phyloP scores from a whole-genome alignment of 2,113 vertebrate species.

The Pelusios castaneus region DNA sequence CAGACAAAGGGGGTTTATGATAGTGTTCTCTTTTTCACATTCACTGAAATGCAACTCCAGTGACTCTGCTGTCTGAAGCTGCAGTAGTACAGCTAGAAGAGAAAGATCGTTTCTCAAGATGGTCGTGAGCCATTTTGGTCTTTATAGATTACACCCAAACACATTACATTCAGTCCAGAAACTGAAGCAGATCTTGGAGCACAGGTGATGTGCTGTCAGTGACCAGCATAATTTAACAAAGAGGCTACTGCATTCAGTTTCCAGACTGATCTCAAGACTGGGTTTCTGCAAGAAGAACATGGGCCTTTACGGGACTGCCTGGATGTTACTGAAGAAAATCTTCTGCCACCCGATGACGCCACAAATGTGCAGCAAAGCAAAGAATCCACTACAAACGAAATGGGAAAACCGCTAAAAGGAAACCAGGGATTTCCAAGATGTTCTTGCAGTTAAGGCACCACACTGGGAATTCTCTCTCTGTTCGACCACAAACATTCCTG shows the following conservation, averaged over 20 bases:
- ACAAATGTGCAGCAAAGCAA: no score
- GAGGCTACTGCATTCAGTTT: background rate
- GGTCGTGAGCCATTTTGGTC: no score
- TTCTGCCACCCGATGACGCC: background rate
- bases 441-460: no score
- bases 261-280: background rate
- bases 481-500: background rate
- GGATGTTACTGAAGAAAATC: background rate
- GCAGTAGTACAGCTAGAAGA: background rate
- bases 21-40: background rate
- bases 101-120: no score
- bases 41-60: background rate
- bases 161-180: accelerated
- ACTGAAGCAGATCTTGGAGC: background rate
- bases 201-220: background rate
- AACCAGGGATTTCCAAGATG: no score
- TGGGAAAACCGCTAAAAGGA: no score
- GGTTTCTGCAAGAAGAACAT: background rate
- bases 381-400: no score
- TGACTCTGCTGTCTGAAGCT: background rate
- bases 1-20: accelerated
- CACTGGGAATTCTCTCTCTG: no score
- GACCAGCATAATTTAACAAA: background rate
- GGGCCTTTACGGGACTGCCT: background rate
- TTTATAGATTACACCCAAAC: background rate